Evolutionary conservation across 2,888 invertebrate genomes (phyloP), one percentile per base, ranked within the genome.

Genomic region (Ectobius pallidus): DNA sequence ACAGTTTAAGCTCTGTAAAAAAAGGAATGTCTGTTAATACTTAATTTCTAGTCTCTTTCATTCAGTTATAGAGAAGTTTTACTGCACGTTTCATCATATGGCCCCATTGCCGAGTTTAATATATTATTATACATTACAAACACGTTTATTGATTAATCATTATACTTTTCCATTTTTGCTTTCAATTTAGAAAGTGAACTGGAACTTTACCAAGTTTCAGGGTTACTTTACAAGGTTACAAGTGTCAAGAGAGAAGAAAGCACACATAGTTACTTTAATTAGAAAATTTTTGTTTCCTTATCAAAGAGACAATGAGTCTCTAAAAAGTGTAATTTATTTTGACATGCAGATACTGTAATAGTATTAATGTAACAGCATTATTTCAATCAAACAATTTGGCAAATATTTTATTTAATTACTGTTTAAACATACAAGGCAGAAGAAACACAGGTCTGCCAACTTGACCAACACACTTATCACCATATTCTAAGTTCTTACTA

Each of bases 71-170:
- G 46, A 65, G 65, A 65, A 46, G 65, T 65, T 65, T 65, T 46
- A 65, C 65, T 65, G 65, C 65, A 58, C 30, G 27, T 58, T n/a
- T 65, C 27, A 65, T 65, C 27, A 65, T 65, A 46, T 65, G 65
- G 65, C 65, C 65, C 65, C 65, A 18, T 65, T 27, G 46, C 65
- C 46, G 46, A 65, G 65, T 65, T 65, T 65, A 39, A 65, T 46
- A 46, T 65, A 65, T 42, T n/a, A n/a, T n/a, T 22, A 63, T 63
- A 63, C 46, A 58, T 25, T 58, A 58, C 58, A 65, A 65, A 65
- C 30, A 63, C 39, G 16, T 52, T 52, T 52, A 22, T 25, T 52
- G 52, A 52, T 25, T 52, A 52, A 52, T 14, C 25, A 14, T 30
- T 30, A 30, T 16, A 14, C n/a, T 58, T 58, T 58, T 58, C 30